These are phyloP conservation scores for Arizona elegans DNA, from an alignment of 2,113 vertebrate genomes.

Conservation along the genomic window DNA sequence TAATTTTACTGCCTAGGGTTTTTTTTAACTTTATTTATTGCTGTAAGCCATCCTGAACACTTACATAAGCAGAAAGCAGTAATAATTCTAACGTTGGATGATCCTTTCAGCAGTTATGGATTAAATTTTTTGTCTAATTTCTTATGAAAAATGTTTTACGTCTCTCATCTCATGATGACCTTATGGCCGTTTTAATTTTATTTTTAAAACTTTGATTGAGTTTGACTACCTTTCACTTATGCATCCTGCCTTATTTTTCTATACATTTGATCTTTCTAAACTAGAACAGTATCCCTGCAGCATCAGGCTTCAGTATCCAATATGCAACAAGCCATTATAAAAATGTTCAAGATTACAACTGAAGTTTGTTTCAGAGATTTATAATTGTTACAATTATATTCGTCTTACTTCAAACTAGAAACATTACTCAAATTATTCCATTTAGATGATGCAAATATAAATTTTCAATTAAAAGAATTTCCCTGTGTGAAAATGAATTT, in stretches of 20 bases:
- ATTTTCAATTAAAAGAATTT: fast-evolving
- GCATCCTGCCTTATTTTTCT: neutral
- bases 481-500: neutral
- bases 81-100: neutral
- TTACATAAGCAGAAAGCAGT: neutral
- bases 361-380: neutral
- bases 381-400: neutral
- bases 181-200: neutral
- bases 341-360: neutral
- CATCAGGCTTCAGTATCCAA: neutral
- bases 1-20: neutral
- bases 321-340: neutral
- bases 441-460: fast-evolving
- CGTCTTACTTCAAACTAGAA: neutral
- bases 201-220: neutral
- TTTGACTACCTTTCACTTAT: neutral
- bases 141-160: neutral
- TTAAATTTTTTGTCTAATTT: neutral
- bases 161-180: neutral
- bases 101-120: neutral
- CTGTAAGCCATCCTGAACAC: neutral
- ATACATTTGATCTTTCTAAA: neutral
- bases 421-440: fast-evolving
- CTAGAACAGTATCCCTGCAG: neutral
- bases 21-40: neutral